Conservation (phyloP, 2,113 vertebrate species). For the Megaleporinus macrocephalus region DNA sequence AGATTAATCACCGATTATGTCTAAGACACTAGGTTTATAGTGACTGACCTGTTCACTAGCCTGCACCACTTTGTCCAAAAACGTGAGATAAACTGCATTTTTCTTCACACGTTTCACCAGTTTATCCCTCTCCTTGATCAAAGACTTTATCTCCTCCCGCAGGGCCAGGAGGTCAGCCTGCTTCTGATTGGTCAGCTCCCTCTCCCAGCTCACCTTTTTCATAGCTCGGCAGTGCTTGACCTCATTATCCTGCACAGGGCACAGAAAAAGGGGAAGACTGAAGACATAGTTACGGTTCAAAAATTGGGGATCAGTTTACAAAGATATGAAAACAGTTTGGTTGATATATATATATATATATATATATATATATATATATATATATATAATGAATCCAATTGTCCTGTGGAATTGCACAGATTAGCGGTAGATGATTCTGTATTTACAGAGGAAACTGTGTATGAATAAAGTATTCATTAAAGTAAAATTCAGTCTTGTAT, state of each 20-base stretch:
- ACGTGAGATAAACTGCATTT: constrained; percentile 62
- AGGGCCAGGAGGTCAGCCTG: constrained; percentile 50
- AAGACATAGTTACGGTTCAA: background rate
- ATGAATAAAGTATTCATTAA: too few relatives aligned
- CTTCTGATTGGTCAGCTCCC: constrained; percentile 14
- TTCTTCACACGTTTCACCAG: constrained; percentile 59
- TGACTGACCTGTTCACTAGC: constrained; percentile 65
- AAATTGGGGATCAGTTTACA: background rate
- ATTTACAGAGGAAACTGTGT: too few relatives aligned
- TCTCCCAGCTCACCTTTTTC: constrained; percentile 11
- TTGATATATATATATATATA: too few relatives aligned
- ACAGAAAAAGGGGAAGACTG: background rate
- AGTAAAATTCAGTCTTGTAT: too few relatives aligned
- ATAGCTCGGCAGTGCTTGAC: constrained; percentile 54
- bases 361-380: too few relatives aligned
- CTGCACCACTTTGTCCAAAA: constrained; percentile 76
- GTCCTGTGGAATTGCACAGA: too few relatives aligned
- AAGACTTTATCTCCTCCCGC: constrained; percentile 52
- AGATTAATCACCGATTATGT: too few relatives aligned
- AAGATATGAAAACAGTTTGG: background rate
- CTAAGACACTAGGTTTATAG: too few relatives aligned
- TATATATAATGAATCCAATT: too few relatives aligned
- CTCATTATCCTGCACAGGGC: constrained; percentile 68
- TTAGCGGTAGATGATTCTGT: too few relatives aligned
- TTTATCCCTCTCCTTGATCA: constrained; percentile 52